Evolutionary conservation across 2,797 vertebrate genomes (phyloP).

Genomic region (Acanthurus tractus): DNA sequence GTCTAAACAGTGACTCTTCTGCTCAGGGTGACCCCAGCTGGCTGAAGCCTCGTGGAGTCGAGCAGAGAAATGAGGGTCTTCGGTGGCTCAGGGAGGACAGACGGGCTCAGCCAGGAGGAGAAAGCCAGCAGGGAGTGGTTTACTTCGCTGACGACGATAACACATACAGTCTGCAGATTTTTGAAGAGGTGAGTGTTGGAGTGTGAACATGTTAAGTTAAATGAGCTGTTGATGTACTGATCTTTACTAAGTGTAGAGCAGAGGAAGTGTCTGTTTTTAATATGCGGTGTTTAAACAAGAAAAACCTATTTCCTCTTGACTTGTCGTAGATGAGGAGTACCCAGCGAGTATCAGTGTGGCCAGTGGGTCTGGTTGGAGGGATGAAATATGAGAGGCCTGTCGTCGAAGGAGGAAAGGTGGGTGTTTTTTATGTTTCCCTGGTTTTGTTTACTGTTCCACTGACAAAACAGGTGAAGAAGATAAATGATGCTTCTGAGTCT

Average conservation of each 20-base stretch:
- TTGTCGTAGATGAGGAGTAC: constrained; percentile 90
- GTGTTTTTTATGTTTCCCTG: neutral
- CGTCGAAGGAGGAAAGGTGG: constrained; percentile 89
- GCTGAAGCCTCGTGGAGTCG: constrained; percentile 89
- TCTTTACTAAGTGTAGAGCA: accelerated
- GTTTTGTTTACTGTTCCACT: too few relatives aligned
- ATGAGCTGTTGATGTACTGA: neutral
- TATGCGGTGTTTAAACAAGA: neutral
- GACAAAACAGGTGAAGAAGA: too few relatives aligned
- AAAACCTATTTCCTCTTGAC: constrained; percentile 10
- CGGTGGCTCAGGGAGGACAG: constrained; percentile 87
- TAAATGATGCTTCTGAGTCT: too few relatives aligned
- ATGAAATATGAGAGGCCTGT: constrained; percentile 92
- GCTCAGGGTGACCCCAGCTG: constrained; percentile 87
- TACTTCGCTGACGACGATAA: constrained; percentile 99
- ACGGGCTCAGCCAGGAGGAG: constrained; percentile 63
- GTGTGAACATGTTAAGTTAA: neutral
- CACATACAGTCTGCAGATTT: constrained; percentile 96
- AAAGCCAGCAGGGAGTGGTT: constrained; percentile 89
- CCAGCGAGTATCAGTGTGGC: constrained; percentile 92
- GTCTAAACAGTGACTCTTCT: neutral
- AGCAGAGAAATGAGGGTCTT: constrained; percentile 88
- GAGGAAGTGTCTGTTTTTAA: neutral
- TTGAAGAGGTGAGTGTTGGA: constrained; percentile 91
- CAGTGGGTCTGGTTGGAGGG: constrained; percentile 93